Percentiles rank a stretch among this genome's conserved stretches.
phyloP scores from a whole-genome alignment of 1,140 invertebrate species.

The Marisa cornuarietis region DNA sequence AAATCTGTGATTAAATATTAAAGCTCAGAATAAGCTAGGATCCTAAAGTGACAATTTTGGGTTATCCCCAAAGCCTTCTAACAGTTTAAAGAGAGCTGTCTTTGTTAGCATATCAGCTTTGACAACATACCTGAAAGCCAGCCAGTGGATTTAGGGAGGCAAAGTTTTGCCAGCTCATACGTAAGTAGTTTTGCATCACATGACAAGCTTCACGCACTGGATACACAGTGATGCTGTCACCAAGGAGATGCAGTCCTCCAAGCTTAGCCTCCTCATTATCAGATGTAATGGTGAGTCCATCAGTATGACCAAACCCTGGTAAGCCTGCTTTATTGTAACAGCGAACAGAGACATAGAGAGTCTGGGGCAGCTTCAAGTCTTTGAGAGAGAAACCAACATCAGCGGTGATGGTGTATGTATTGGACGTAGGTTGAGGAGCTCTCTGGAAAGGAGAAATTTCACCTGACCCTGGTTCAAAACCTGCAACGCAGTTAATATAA shows the following conservation, averaged over 20 bases:
- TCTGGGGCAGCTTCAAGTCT: not conserved
- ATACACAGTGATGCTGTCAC: conserved; percentile 23
- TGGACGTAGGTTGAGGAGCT: not conserved
- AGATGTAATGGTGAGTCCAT: conserved; percentile 37
- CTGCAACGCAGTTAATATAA: not conserved
- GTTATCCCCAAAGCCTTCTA: no score
- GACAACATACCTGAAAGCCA: not conserved
- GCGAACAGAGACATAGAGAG: conserved; percentile 32
- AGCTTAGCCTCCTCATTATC: not conserved
- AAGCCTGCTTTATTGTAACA: conserved; percentile 40
- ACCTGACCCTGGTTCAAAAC: not conserved
- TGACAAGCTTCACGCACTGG: conserved; percentile 25
- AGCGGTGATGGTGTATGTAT: not conserved
- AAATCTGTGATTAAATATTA: not conserved
- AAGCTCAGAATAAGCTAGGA: not conserved
- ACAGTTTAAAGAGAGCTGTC: no score
- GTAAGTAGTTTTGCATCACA: not conserved
- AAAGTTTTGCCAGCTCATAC: conserved; percentile 10
- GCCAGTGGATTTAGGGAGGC: not conserved
- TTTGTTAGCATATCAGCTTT: not conserved
- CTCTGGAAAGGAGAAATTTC: conserved; percentile 15
- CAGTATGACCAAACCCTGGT: conserved; percentile 18
- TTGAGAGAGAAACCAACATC: not conserved
- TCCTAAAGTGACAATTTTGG: not conserved
- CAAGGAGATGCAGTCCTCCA: conserved; percentile 10